Conservation (phyloP, 2,797 vertebrate species). For the Sciurus vulgaris region DNA sequence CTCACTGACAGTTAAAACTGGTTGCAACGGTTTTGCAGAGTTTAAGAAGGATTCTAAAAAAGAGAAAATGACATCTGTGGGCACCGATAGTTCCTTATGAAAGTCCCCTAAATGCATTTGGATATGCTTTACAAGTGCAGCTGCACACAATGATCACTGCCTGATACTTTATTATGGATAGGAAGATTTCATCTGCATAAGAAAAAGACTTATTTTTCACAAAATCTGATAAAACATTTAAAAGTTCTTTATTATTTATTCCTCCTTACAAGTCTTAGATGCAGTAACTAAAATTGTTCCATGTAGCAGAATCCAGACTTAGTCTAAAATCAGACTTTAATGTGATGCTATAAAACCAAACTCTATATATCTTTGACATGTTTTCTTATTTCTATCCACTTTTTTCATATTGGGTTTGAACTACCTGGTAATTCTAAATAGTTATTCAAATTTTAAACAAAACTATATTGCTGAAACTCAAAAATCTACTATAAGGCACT, state of each 20-base stretch:
- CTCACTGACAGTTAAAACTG: neutral
- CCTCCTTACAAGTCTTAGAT: constrained; percentile 34
- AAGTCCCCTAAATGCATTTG: neutral
- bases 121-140: neutral
- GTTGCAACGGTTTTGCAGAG: neutral
- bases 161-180: constrained; percentile 36
- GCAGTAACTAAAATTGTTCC: neutral
- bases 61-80: neutral
- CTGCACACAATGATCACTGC: neutral
- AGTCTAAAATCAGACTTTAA: constrained; percentile 44
- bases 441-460: neutral
- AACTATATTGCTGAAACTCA: constrained; percentile 2
- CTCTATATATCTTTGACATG: neutral
- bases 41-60: neutral
- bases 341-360: neutral
- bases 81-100: neutral
- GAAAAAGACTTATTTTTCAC: neutral
- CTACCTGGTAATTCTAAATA: neutral
- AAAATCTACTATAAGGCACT: neutral
- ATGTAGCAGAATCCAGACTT: neutral
- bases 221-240: constrained; percentile 41
- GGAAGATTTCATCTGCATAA: constrained; percentile 22
- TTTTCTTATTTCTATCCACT: neutral
- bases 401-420: neutral
- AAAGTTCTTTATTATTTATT: constrained; percentile 48